These are phyloP conservation scores for Anhinga rufa DNA, from an alignment of 2,113 vertebrate species.

Conservation along the genomic window DNA sequence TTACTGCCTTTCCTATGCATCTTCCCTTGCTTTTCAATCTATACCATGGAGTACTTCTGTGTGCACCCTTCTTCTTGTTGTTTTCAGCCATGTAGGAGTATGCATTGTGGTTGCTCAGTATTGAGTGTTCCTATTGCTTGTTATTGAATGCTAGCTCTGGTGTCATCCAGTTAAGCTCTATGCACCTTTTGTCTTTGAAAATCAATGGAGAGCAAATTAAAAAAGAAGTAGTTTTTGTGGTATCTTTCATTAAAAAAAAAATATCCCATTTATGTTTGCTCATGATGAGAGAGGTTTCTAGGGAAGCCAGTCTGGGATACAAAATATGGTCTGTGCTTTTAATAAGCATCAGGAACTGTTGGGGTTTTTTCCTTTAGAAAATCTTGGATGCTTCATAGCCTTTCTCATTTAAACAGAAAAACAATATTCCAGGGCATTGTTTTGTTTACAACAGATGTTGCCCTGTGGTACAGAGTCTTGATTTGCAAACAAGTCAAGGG, in stretches of 20 bases:
- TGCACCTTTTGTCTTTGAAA: constrained; percentile 64
- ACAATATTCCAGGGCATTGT: not conserved
- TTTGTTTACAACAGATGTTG: constrained; percentile 27
- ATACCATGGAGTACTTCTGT: not conserved
- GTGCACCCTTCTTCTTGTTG: constrained; percentile 19
- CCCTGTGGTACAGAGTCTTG: not conserved
- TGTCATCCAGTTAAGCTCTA: constrained; percentile 57
- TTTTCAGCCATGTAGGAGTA: not conserved
- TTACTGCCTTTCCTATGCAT: not conserved
- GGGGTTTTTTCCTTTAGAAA: constrained; percentile 11
- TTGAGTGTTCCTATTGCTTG: constrained; percentile 26
- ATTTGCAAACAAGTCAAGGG: not conserved
- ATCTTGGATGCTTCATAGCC: not conserved
- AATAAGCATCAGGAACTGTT: not conserved
- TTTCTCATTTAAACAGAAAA: not conserved
- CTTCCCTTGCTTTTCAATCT: constrained; percentile 10
- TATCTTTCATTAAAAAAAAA: constrained; percentile 32
- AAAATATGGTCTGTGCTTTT: constrained; percentile 13
- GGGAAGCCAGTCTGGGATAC: not conserved
- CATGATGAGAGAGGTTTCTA: constrained; percentile 17
- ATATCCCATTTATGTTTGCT: constrained; percentile 8
- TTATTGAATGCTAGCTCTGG: constrained; percentile 42
- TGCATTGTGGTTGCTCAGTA: constrained; percentile 5
- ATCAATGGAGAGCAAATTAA: constrained; percentile 59
- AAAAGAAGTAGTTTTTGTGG: constrained; percentile 23